A percentile compares a stretch with the other conserved stretches of the same genome.
These are phyloP conservation scores for Cerastis leucographa DNA, from an alignment of 2,888 invertebrate species.

Conservation along the genomic window DNA sequence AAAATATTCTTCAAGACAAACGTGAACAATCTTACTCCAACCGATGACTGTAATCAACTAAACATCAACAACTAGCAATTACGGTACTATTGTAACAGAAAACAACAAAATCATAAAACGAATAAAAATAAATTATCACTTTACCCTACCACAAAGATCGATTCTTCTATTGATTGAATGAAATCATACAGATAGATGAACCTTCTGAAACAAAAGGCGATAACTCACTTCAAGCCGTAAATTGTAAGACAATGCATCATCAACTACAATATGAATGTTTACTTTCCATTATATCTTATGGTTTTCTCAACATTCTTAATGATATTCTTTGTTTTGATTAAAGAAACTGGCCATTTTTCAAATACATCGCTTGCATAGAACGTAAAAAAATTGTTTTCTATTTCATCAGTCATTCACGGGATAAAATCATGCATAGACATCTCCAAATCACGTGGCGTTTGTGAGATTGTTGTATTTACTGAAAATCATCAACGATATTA, in stretches of 20 bases:
- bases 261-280: background rate
- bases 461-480: background rate
- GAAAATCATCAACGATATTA: too few relatives aligned
- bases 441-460: background rate
- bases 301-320: conserved; percentile 23
- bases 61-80: background rate
- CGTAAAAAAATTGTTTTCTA: background rate
- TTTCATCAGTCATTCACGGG: background rate
- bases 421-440: background rate
- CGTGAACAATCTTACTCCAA: background rate
- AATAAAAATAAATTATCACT: conserved; percentile 13
- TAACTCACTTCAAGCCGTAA: conserved; percentile 7
- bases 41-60: background rate
- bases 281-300: conserved; percentile 14
- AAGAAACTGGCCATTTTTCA: background rate
- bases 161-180: conserved; percentile 23
- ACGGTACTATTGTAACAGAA: background rate
- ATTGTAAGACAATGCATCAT: conserved; percentile 39
- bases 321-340: background rate
- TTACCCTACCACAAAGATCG: conserved; percentile 11
- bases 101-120: conserved; percentile 21
- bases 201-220: conserved; percentile 31
- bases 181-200: background rate
- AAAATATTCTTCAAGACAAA: background rate
- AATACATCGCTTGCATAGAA: background rate